phyloP scores from a whole-genome alignment of 2,113 vertebrate genomes.

The Calyptommatus sinebrachiatus region DNA sequence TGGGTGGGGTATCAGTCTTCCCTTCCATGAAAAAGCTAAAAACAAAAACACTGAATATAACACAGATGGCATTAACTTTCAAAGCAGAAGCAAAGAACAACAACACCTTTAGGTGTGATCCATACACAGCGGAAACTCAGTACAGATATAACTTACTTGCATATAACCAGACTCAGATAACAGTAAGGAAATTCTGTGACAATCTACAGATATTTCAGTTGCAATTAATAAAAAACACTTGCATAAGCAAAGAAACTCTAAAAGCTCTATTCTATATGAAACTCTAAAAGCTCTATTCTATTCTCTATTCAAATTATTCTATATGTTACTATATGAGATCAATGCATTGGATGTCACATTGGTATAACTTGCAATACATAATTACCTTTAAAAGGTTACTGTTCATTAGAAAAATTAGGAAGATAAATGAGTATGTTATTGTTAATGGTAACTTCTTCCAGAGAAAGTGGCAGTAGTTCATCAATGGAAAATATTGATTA shows the following conservation, averaged over 20 bases:
- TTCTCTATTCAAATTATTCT: no score
- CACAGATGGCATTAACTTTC: no score
- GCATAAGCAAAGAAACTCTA: background rate
- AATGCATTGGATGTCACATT: background rate
- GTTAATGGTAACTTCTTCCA: background rate
- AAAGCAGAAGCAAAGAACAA: no score
- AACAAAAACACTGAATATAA: no score
- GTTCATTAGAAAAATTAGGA: background rate
- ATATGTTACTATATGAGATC: background rate
- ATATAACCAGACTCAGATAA: no score
- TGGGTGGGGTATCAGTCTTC: no score
- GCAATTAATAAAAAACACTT: background rate
- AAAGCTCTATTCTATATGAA: background rate
- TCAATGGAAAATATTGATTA: background rate
- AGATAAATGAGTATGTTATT: background rate
- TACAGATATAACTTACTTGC: no score
- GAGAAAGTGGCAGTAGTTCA: background rate
- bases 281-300: background rate
- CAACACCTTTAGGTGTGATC: no score
- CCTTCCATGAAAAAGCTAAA: no score
- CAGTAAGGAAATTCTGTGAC: background rate
- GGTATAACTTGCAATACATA: conserved; percentile 8
- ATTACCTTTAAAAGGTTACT: conserved; percentile 1
- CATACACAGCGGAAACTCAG: no score
- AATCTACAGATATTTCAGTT: background rate